Base-by-base conservation (phyloP, 2,888 invertebrate genomes). In the Malacosoma neustria region DNA sequence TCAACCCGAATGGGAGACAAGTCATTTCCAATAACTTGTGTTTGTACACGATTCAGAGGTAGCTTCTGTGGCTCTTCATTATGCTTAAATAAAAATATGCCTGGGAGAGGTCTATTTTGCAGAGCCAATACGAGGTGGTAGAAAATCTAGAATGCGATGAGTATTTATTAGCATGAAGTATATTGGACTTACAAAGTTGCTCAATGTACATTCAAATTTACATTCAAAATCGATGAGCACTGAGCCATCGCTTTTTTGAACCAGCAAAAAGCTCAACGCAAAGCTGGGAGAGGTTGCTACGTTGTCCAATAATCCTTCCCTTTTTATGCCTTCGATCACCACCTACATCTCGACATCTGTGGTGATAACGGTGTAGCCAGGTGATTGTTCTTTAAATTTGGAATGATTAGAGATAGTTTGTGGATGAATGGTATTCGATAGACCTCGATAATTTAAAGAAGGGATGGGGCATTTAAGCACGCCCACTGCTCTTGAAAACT, bases 1-100 rank as follows among this genome's bases (percentile, higher is more conserved):
- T 45, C 4, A 57, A 37, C 0, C 60, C 57, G 30, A 57, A 57
- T 0, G 55, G 57, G 0, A 61, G 43, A 7, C 54, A 59, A 1
- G 48, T 61, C 54, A 59, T 22, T 49, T 34, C 12, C 49, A 52
- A 38, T 44, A 2, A 48, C 41, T 36, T 45, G 3, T 22, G 13
- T 35, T 42, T 2, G 41, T 52, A 55, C 5, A 46, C 14, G 1
- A 60, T 33, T 0, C 51, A 34, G 11, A 57, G 37, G 14, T 50
- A 57, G 3, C 49, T 9, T 14, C 49, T 41, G 45, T 55, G 54
- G 11, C 32, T 11, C 5, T 12, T 32, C 0, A 40, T 12, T 15
- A 56, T 32, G 1, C 32, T 11, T 4, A 58, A 11, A 12, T 56
- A 47, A 37, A 54, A 55, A 33, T 53, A 54, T 0, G 51, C 55